A percentile compares a stretch with the other conserved stretches of the same genome.
Evolutionary conservation across 2,888 invertebrate genomes (phyloP).

Genomic region (Oscheius sp.): DNA sequence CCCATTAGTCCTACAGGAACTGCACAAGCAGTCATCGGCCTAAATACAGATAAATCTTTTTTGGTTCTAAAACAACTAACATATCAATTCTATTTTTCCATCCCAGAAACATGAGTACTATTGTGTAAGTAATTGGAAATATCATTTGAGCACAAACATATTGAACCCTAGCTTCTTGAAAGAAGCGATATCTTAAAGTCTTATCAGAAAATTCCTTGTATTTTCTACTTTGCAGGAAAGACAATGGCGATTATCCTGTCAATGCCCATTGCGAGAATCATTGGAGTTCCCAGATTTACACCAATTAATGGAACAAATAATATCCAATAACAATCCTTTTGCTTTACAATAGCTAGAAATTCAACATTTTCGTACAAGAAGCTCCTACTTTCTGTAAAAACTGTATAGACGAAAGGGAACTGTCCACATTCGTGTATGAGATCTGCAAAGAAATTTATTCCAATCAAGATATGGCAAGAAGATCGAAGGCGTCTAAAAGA

Average conservation of each 20-base stretch:
- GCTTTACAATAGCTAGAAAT: constrained; percentile 36
- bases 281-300: constrained; percentile 36
- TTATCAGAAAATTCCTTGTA: no score
- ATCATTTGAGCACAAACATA: constrained; percentile 38
- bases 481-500: constrained; percentile 30
- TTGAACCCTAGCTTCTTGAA: constrained; percentile 35
- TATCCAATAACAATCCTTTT: constrained; percentile 39
- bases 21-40: constrained; percentile 39
- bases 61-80: neutral
- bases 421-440: constrained; percentile 42
- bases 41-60: no score
- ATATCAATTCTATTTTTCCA: neutral
- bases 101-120: neutral
- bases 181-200: constrained; percentile 36
- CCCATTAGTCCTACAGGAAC: constrained; percentile 40
- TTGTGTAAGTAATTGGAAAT: constrained; percentile 35
- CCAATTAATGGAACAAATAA: constrained; percentile 37
- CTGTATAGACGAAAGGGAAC: constrained; percentile 39
- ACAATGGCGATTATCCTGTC: constrained; percentile 45
- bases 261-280: constrained; percentile 42
- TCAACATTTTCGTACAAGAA: neutral
- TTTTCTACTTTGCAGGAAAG: constrained; percentile 35
- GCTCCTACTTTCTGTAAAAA: constrained; percentile 37
- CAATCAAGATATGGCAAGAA: constrained; percentile 42
- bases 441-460: constrained; percentile 38